Percentiles rank a stretch among this genome's conserved stretches.
Conservation (phyloP, 2,888 invertebrate genomes). For the Tubiluchus corallicola region DNA sequence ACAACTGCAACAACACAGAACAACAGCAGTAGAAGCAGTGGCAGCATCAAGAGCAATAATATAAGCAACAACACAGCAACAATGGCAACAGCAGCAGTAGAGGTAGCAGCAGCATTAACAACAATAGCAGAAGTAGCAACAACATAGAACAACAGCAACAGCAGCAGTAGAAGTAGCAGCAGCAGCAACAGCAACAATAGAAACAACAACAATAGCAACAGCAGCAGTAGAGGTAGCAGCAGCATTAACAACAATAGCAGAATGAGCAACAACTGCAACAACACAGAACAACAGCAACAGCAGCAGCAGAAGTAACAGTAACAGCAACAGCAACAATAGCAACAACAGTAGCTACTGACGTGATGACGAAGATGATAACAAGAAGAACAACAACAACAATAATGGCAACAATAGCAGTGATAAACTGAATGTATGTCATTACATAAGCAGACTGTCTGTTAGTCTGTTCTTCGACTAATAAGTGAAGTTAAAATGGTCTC, state of each 20-base stretch:
- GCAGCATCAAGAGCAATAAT: not conserved
- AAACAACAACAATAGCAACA: not conserved
- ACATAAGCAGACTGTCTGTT: too few species aligned
- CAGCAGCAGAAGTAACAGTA: not conserved
- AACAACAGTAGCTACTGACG: not conserved
- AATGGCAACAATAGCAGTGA: too few species aligned
- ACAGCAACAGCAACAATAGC: not conserved
- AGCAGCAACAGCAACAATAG: not conserved
- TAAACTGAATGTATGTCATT: too few species aligned
- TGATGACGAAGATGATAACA: too few species aligned
- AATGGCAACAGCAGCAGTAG: not conserved
- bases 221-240: conserved; percentile 1
- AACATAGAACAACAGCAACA: not conserved
- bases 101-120: not conserved
- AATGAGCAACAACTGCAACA: not conserved
- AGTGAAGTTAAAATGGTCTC: too few species aligned
- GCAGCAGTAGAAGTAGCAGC: conserved; percentile 1
- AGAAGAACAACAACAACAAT: too few species aligned
- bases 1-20: too few species aligned
- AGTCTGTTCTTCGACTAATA: too few species aligned
- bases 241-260: not conserved
- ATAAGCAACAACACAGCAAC: not conserved
- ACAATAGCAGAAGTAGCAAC: not conserved
- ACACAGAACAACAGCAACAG: not conserved
- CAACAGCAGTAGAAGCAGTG: not conserved